Evolutionary conservation across 2,113 vertebrate species (phyloP), one percentile per base, ranked within the genome.

Genomic region (Pleuronectes platessa): DNA sequence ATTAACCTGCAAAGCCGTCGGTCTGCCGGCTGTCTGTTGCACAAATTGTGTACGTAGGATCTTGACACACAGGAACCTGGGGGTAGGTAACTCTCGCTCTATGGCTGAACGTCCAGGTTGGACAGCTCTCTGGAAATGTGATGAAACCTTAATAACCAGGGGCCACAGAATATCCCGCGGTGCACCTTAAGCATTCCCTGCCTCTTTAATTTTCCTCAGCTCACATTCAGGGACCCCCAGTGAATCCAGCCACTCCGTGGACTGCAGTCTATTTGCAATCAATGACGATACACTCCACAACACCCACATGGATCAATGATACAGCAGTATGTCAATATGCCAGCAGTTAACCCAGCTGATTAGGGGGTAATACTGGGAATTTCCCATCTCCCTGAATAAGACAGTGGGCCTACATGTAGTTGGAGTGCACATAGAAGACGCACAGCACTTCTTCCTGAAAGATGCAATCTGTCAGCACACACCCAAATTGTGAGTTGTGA

Each of bases 331-430:
- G 74, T 93, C 90, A 88, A 89, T 92, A 91, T 59, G 61, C 59
- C 85, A 80, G 79, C 79, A 81, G 88, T 90, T 92, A 89, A 88
- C 86, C 90, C 88, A 62, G 74, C 79, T 90, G 88, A 93, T 90
- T 87, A 82, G 73, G 64, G 51, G 70, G 18, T 82, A 85, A 86
- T 81, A 61, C 71, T 3, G 73, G 63, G 70, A 81, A 74, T 80
- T 77, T 79, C 78, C 69, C 54, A 74, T 81, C 67, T 51, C 58
- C 59, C 58, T 40, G 68, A 81, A 67, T 60, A 62, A 51, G 67
- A 79, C 55, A 27, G 64, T 14, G 74, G n/a, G 56, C 15, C 11
- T 71, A 5, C 40, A 61, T 31, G 27, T 27, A 70, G 68, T 69
- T 47, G 47, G 62, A 51, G 37, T n/a, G 68, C 65, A 45, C 84